Evolutionary conservation across 2,888 invertebrate genomes (phyloP).

Genomic region (Strigamia maritima): DNA sequence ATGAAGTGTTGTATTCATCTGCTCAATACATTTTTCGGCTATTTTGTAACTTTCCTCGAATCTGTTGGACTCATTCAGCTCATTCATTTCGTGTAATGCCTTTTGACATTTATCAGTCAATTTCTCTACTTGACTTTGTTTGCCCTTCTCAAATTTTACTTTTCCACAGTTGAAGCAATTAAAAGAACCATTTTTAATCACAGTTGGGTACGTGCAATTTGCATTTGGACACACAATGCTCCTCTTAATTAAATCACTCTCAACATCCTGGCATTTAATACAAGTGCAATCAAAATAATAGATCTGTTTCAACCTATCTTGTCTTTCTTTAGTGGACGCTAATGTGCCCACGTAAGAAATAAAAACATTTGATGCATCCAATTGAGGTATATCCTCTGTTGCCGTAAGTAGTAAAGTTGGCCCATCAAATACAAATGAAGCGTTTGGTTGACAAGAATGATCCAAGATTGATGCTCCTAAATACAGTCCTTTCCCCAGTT

Average conservation of each 20-base stretch:
- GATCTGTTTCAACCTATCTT: constrained; percentile 56
- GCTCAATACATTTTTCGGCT: neutral
- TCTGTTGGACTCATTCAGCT: neutral
- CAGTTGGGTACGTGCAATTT: neutral
- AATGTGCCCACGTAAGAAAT: neutral
- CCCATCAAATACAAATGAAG: too few relatives aligned
- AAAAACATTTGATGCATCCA: too few relatives aligned
- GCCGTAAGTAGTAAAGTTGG: too few relatives aligned
- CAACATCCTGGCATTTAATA: constrained; percentile 39
- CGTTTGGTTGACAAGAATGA: too few relatives aligned
- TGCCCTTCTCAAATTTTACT: neutral
- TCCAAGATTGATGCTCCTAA: too few relatives aligned
- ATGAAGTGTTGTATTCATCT: neutral
- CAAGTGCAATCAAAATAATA: constrained; percentile 26
- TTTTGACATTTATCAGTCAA: neutral
- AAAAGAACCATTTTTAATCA: neutral
- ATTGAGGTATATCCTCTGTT: too few relatives aligned
- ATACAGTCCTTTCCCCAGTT: too few relatives aligned
- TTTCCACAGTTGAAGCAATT: neutral
- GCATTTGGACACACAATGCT: constrained; percentile 58
- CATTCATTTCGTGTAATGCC: neutral
- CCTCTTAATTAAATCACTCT: constrained; percentile 84
- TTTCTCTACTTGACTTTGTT: neutral
- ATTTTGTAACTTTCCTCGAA: neutral
- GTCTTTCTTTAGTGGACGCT: too few relatives aligned